Evolutionary conservation across 2,113 vertebrate genomes (phyloP).

Genomic region (Mixornis gularis): DNA sequence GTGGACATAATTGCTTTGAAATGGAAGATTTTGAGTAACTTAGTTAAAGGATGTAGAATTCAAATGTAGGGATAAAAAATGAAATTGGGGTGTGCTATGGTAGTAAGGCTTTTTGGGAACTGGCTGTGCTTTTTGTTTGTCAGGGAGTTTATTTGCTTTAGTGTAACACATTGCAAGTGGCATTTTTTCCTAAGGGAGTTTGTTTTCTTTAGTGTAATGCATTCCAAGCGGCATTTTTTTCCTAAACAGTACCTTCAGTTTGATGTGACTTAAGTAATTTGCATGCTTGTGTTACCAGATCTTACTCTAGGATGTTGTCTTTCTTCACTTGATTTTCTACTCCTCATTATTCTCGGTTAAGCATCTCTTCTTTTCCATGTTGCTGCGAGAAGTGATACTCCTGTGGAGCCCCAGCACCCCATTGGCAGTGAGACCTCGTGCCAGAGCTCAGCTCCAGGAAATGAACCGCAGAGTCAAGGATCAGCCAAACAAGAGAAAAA

Average conservation of each 20-base stretch:
- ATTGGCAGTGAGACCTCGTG: slow-evolving; percentile 70
- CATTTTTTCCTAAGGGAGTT: not conserved
- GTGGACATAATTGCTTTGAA: not conserved
- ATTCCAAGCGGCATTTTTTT: not conserved
- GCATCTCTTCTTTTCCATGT: slow-evolving; percentile 21
- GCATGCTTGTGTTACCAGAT: not conserved
- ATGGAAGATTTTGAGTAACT: not conserved
- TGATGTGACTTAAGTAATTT: not conserved
- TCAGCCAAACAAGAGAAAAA: slow-evolving; percentile 76
- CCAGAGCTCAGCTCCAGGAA: slow-evolving; percentile 72
- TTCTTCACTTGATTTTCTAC: not conserved
- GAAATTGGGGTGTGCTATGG: not conserved
- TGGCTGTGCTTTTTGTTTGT: not conserved
- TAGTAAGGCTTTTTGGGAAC: not conserved
- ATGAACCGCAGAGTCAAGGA: slow-evolving; percentile 72
- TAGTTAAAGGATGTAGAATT: not conserved
- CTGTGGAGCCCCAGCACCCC: slow-evolving; percentile 80
- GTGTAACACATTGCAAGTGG: not conserved
- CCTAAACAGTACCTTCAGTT: not conserved
- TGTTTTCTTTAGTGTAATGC: not conserved
- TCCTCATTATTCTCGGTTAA: not conserved
- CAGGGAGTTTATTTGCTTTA: not conserved
- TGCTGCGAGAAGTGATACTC: slow-evolving; percentile 77
- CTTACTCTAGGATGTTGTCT: not conserved
- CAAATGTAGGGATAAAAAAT: not conserved